A percentile compares a stretch with the other conserved stretches of the same genome.
Conservation (phyloP, 2,797 vertebrate genomes). For the Oryzias dopingdopingensis region DNA sequence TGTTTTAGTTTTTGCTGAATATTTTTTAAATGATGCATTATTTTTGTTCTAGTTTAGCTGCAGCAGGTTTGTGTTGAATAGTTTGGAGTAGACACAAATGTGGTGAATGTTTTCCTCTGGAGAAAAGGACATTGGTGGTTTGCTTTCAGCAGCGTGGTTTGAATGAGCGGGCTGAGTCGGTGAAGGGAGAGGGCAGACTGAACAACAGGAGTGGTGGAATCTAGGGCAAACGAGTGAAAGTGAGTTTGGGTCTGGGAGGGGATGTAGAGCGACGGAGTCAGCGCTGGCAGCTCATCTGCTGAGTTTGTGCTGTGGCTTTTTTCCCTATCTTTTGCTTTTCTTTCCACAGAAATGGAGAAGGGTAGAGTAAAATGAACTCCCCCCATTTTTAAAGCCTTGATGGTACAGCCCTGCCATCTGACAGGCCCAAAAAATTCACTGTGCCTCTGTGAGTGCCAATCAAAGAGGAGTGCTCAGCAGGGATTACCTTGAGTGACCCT, state of each 20-base stretch:
- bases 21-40: no score
- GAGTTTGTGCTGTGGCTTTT: conserved; percentile 38
- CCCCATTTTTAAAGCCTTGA: conserved; percentile 64
- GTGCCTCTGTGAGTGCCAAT: conserved; percentile 81
- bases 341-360: conserved; percentile 23
- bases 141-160: conserved; percentile 48
- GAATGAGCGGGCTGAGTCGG: conserved; percentile 48
- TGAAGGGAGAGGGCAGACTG: conserved; percentile 41
- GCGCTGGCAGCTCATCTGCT: conserved; percentile 56
- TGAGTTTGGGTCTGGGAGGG: conserved; percentile 12
- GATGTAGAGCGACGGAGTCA: conserved; percentile 42
- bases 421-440: conserved; percentile 81
- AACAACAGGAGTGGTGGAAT: conserved; percentile 55
- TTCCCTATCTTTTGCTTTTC: conserved; percentile 27
- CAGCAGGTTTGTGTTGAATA: no score
- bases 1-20: no score
- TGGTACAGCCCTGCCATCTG: conserved; percentile 76
- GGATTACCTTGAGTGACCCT: conserved; percentile 87
- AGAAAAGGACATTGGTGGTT: conserved; percentile 35
- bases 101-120: conserved; percentile 7
- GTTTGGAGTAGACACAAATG: not conserved
- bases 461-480: conserved; percentile 71
- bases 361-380: conserved; percentile 17
- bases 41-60: no score
- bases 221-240: conserved; percentile 56